These are phyloP conservation scores for Vimba vimba DNA, from an alignment of 2,113 vertebrate species.

Conservation along the genomic window DNA sequence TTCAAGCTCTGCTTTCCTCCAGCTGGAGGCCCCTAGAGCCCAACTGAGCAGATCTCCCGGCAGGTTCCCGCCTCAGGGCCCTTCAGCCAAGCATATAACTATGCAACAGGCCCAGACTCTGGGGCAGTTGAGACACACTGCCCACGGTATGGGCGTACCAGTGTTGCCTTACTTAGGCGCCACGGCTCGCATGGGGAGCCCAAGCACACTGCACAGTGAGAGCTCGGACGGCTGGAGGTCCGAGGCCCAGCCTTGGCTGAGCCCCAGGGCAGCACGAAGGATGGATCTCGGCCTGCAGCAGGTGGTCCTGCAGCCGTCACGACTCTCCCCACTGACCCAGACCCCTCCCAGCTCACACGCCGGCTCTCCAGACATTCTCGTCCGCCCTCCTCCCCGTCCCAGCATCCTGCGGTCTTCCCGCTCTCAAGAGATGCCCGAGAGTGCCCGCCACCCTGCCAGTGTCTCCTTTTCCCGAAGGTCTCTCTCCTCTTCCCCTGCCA, in stretches of 20 bases:
- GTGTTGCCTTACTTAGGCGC: constrained; percentile 99
- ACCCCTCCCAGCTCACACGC: constrained; percentile 95
- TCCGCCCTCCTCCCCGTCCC: constrained; percentile 89
- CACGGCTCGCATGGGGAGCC: constrained; percentile 86
- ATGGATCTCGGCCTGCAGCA: constrained; percentile 95
- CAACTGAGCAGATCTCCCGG: constrained; percentile 83
- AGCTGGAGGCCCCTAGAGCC: constrained; percentile 92
- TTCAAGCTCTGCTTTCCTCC: constrained; percentile 88
- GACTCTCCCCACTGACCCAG: constrained; percentile 97
- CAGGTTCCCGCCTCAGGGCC: constrained; percentile 77
- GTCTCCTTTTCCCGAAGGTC: constrained; percentile 95
- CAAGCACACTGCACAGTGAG: constrained; percentile 91
- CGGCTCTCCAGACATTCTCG: constrained; percentile 92
- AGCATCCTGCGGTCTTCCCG: constrained; percentile 87
- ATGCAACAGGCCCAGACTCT: constrained; percentile 96
- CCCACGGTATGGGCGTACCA: constrained; percentile 98
- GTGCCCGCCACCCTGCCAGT: constrained; percentile 85
- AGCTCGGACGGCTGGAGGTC: constrained; percentile 89
- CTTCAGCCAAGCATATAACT: constrained; percentile 92
- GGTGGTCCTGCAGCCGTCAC: constrained; percentile 96
- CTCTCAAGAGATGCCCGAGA: constrained; percentile 90
- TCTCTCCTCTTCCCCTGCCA: constrained; percentile 78
- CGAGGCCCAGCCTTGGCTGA: constrained; percentile 90
- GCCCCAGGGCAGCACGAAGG: constrained; percentile 91
- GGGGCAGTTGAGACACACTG: constrained; percentile 99